A percentile compares a stretch with the other conserved stretches of the same genome.
phyloP scores from a whole-genome alignment of 2,888 invertebrate genomes.

The Epinotia bilunana region DNA sequence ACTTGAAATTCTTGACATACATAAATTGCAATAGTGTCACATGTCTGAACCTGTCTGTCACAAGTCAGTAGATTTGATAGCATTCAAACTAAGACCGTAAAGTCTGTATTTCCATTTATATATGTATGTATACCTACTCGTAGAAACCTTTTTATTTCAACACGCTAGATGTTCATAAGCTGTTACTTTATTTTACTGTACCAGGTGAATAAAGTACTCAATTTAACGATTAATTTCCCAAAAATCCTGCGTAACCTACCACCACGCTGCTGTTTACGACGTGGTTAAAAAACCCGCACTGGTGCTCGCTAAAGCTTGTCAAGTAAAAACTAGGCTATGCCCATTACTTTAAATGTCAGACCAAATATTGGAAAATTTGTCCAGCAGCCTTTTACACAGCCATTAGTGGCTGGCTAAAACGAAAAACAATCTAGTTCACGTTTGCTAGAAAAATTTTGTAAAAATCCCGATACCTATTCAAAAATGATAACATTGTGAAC shows the following conservation, averaged over 20 bases:
- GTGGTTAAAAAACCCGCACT: background rate
- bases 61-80: no score
- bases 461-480: background rate
- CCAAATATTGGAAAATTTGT: constrained; percentile 34
- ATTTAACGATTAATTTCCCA: no score
- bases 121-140: no score
- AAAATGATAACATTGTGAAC: background rate
- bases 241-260: background rate
- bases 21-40: no score
- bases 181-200: no score
- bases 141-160: no score
- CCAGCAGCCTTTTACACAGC: constrained; percentile 12
- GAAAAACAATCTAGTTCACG: background rate
- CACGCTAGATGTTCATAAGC: no score
- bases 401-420: background rate
- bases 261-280: background rate
- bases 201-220: no score
- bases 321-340: background rate
- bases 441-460: background rate
- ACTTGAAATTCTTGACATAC: no score
- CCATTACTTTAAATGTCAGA: constrained; percentile 18
- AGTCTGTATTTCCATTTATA: no score
- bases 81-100: no score
- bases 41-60: no score
- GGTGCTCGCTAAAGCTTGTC: background rate